A percentile compares a stretch with the other conserved stretches of the same genome.
Conservation (phyloP, 2,888 invertebrate species). For the Eucera pruinosa region DNA sequence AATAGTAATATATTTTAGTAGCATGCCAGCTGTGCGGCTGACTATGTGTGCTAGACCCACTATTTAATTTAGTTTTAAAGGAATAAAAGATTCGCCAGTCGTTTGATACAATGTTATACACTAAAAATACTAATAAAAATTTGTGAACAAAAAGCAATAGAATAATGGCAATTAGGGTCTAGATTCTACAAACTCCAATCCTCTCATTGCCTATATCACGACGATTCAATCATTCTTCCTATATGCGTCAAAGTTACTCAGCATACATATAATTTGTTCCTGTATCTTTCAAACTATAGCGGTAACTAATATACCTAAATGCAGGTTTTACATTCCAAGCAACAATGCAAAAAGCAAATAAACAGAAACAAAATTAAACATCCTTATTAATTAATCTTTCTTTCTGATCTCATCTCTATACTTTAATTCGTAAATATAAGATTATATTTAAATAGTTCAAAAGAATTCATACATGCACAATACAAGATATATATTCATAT, state of each 20-base stretch:
- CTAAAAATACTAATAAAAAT: conserved; percentile 42
- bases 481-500: neutral
- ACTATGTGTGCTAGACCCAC: conserved; percentile 78
- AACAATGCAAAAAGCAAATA: conserved; percentile 72
- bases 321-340: conserved; percentile 76
- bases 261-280: conserved; percentile 41
- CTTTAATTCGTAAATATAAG: neutral
- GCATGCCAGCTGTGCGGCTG: conserved; percentile 82
- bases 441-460: conserved; percentile 2
- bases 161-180: conserved; percentile 69
- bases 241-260: conserved; percentile 42
- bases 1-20: conserved; percentile 72
- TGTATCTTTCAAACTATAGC: conserved; percentile 50
- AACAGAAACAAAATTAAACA: conserved; percentile 48
- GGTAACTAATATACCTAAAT: conserved; percentile 61
- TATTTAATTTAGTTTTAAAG: conserved; percentile 50
- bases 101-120: conserved; percentile 26
- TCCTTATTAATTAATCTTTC: conserved; percentile 28
- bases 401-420: neutral
- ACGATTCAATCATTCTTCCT: conserved; percentile 42
- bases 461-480: conserved; percentile 30
- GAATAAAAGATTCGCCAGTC: conserved; percentile 24
- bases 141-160: conserved; percentile 43
- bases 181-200: conserved; percentile 79
- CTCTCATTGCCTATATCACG: conserved; percentile 76